A percentile compares a stretch with the other conserved stretches of the same genome.
Conservation (phyloP, 2,113 vertebrate genomes). For the Eublepharis macularius region DNA sequence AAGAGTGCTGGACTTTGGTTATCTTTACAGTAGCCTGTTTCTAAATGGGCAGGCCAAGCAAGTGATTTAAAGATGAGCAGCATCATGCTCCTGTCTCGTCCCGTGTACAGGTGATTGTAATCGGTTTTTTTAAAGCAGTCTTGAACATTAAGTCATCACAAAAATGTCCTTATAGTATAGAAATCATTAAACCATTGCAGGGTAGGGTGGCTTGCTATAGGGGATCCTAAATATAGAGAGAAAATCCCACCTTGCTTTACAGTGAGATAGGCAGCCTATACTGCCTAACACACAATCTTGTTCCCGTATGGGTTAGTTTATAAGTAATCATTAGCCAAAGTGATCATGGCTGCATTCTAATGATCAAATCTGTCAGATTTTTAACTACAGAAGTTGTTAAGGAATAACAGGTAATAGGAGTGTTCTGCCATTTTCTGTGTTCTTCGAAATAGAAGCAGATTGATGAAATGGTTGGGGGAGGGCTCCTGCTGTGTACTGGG, state of each 20-base stretch:
- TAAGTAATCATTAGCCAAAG: neutral
- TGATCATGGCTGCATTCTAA: neutral
- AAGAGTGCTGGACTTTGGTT: neutral
- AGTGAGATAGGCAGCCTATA: too few relatives aligned
- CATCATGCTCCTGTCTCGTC: neutral
- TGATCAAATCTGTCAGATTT: neutral
- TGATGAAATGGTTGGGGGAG: too few relatives aligned
- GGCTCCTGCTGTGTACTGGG: too few relatives aligned
- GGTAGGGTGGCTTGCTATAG: too few relatives aligned
- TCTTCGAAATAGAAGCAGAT: neutral
- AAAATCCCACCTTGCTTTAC: too few relatives aligned
- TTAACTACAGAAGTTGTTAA: neutral
- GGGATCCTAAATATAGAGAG: too few relatives aligned
- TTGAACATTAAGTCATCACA: neutral
- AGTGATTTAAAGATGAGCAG: neutral
- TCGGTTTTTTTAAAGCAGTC: too few relatives aligned
- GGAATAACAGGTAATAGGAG: neutral
- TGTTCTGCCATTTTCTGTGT: neutral
- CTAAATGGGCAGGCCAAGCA: too few relatives aligned
- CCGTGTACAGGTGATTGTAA: too few relatives aligned
- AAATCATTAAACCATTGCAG: neutral
- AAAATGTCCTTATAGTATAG: neutral
- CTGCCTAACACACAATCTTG: too few relatives aligned
- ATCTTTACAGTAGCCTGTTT: neutral
- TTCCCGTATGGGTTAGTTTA: too few relatives aligned